Percentiles rank a stretch among this genome's conserved stretches.
Evolutionary conservation across 2,797 vertebrate genomes (phyloP).

Genomic region (Phoebastria nigripes): DNA sequence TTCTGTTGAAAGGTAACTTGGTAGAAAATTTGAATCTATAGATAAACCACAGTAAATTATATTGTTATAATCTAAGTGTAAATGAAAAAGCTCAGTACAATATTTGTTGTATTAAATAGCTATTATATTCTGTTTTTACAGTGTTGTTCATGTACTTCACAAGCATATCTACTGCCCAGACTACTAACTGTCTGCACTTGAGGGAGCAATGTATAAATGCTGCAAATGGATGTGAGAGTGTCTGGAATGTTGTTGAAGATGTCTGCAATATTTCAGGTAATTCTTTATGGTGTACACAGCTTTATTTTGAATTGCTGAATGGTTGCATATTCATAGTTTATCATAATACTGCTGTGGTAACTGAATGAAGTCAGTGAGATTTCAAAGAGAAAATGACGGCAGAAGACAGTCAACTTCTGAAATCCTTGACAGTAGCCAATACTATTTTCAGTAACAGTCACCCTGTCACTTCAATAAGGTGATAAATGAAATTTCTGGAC

Average conservation of each 20-base stretch:
- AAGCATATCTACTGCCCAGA: conserved; percentile 48
- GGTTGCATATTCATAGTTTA: neutral
- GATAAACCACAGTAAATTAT: neutral
- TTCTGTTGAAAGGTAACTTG: neutral
- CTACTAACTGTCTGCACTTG: conserved; percentile 67
- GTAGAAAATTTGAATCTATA: neutral
- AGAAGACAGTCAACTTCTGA: neutral
- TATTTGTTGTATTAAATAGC: neutral
- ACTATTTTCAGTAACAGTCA: neutral
- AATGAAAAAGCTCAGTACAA: neutral
- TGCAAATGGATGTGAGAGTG: conserved; percentile 69
- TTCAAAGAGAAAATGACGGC: neutral
- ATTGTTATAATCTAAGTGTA: neutral
- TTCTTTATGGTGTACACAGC: neutral
- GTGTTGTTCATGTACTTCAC: conserved; percentile 71
- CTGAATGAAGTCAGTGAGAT: neutral
- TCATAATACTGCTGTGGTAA: neutral
- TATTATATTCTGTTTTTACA: conserved; percentile 64
- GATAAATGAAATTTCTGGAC: neutral
- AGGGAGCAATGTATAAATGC: conserved; percentile 75
- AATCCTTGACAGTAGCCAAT: neutral
- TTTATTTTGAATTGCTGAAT: neutral
- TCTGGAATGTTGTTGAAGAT: conserved; percentile 65
- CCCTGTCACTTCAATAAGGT: neutral
- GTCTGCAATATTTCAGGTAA: conserved; percentile 81